phyloP scores from a whole-genome alignment of 2,797 vertebrate genomes.

The Tokudaia muenninki region DNA sequence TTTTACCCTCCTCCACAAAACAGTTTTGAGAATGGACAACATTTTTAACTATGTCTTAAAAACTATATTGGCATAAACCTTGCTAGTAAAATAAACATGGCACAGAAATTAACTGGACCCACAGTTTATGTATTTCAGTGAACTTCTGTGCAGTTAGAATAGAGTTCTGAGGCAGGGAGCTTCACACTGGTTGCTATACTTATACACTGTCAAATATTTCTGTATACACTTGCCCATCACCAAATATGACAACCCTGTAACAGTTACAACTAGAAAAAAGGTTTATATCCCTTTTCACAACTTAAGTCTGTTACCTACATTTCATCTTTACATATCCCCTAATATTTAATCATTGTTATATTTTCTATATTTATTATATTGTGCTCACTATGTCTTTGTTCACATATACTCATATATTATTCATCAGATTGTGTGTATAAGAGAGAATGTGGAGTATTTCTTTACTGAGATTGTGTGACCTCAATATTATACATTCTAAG shows the following conservation, averaged over 20 bases:
- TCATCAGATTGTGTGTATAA: not conserved
- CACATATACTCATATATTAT: not conserved
- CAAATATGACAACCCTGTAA: not conserved
- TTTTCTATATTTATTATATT: no score
- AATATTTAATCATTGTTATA: not conserved
- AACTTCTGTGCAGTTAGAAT: not conserved
- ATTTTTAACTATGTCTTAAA: not conserved
- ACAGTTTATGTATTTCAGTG: not conserved
- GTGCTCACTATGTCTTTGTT: not conserved
- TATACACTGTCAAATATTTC: not conserved
- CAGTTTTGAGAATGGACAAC: not conserved
- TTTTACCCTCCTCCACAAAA: not conserved
- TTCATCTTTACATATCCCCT: not conserved
- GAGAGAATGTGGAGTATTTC: not conserved
- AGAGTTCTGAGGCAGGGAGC: not conserved
- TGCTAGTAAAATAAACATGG: not conserved
- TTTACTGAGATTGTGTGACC: not conserved
- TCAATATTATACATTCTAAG: not conserved
- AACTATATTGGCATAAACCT: not conserved
- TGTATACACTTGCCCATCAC: no score
- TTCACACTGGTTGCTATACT: not conserved
- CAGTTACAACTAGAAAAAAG: not conserved
- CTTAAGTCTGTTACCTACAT: fast-evolving
- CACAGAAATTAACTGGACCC: no score
- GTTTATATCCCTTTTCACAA: no score